Percentiles rank a stretch among this genome's conserved stretches.
Conservation (phyloP, 2,797 vertebrate genomes). For the Scarus forsteni region DNA sequence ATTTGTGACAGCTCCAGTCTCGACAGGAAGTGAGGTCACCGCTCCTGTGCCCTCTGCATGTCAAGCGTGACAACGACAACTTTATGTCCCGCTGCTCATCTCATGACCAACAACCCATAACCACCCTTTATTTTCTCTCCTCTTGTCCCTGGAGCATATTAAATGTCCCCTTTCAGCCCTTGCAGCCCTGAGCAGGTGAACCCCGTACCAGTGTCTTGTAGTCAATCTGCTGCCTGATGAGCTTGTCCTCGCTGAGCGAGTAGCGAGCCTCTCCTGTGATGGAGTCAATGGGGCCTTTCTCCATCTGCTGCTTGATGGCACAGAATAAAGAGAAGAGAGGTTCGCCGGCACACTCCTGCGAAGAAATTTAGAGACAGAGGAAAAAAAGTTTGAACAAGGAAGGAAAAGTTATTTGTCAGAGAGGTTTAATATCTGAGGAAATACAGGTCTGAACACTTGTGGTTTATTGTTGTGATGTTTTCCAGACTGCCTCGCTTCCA, state of each 20-base stretch:
- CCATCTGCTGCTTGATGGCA: slow-evolving; percentile 99
- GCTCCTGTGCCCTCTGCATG: slow-evolving; percentile 39
- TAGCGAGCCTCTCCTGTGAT: slow-evolving; percentile 98
- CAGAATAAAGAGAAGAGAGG: slow-evolving; percentile 97
- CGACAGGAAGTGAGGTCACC: slow-evolving; percentile 63
- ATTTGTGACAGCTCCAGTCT: slow-evolving; percentile 63
- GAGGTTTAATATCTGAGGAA: slow-evolving; percentile 25
- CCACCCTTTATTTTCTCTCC: slow-evolving; percentile 47
- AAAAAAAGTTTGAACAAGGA: slow-evolving; percentile 20
- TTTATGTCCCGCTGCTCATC: slow-evolving; percentile 54
- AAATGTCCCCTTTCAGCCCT: slow-evolving; percentile 44
- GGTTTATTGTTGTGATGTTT: slow-evolving; percentile 20
- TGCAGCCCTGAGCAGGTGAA: slow-evolving; percentile 45
- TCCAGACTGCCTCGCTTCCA: slow-evolving; percentile 10
- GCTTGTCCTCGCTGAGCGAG: slow-evolving; percentile 97
- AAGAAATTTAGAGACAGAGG: slow-evolving; percentile 30
- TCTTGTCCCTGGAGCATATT: slow-evolving; percentile 64
- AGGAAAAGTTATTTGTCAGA: slow-evolving; percentile 35
- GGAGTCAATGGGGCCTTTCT: slow-evolving; percentile 97
- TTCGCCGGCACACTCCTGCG: slow-evolving; percentile 96
- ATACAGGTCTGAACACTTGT: slow-evolving; percentile 15
- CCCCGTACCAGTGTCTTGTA: slow-evolving; percentile 96
- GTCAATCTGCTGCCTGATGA: slow-evolving; percentile 98
- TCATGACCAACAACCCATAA: slow-evolving; percentile 66
- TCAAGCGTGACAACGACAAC: slow-evolving; percentile 57